These are phyloP conservation scores for Leucoma salicis DNA, from an alignment of 2,888 invertebrate genomes.

Conservation along the genomic window DNA sequence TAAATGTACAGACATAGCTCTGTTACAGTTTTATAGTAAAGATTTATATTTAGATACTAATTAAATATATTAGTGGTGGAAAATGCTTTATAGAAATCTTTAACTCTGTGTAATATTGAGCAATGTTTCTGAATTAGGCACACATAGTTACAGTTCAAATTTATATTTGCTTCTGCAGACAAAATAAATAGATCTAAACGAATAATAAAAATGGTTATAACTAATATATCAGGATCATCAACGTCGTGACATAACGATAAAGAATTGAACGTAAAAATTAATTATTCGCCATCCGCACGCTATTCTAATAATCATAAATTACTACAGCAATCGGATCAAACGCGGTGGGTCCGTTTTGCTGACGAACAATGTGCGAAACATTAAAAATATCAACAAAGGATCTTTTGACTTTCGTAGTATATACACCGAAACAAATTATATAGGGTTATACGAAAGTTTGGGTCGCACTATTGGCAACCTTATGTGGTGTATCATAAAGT, in stretches of 20 bases:
- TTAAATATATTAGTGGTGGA: too few relatives aligned
- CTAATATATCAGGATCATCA: constrained; percentile 54
- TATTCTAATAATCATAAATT: constrained; percentile 80
- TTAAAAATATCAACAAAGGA: constrained; percentile 82
- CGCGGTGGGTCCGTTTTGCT: constrained; percentile 67
- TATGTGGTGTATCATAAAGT: constrained; percentile 35
- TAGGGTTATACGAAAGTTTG: constrained; percentile 17
- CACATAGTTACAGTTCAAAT: not conserved
- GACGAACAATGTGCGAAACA: constrained; percentile 80
- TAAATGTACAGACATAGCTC: too few relatives aligned
- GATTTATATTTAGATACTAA: too few relatives aligned
- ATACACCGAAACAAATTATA: constrained; percentile 50
- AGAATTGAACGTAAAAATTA: constrained; percentile 76
- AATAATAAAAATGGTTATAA: constrained; percentile 26
- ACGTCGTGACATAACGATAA: constrained; percentile 61
- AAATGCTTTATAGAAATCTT: too few relatives aligned
- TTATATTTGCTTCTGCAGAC: too few relatives aligned
- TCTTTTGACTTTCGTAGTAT: constrained; percentile 80
- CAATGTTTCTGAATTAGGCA: not conserved
- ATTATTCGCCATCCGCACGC: constrained; percentile 75
- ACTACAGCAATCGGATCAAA: constrained; percentile 76
- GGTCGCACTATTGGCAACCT: constrained; percentile 32
- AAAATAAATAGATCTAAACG: constrained; percentile 13
- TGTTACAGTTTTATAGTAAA: too few relatives aligned
- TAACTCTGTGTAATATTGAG: too few relatives aligned